phyloP scores from a whole-genome alignment of 2,113 vertebrate genomes.

The Arenaria interpres region DNA sequence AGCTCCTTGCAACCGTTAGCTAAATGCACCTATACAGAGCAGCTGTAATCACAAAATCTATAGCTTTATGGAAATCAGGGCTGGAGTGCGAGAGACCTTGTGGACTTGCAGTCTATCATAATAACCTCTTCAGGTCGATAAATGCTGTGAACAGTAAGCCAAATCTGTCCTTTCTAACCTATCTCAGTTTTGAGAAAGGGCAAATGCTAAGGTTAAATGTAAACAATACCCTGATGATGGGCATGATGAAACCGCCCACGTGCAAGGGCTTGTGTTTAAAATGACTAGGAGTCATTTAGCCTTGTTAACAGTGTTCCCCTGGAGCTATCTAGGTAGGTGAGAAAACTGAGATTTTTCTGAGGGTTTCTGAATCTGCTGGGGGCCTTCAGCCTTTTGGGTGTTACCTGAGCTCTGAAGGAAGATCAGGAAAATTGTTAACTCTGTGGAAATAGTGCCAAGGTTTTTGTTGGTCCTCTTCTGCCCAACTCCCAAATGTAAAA shows the following conservation, averaged over 20 bases:
- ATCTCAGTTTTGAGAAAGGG: background rate
- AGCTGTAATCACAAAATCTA: slow-evolving; percentile 32
- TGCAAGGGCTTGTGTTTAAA: background rate
- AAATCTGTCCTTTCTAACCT: background rate
- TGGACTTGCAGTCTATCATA: slow-evolving; percentile 11
- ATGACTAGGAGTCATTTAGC: background rate
- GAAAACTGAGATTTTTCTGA: background rate
- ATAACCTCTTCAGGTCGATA: slow-evolving; percentile 17
- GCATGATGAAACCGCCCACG: background rate
- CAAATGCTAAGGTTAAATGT: background rate
- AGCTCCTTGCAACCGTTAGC: background rate
- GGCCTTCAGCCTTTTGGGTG: background rate
- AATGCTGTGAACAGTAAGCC: background rate
- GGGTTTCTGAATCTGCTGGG: background rate
- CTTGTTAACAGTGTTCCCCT: background rate
- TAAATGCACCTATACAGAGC: background rate
- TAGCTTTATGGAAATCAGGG: slow-evolving; percentile 10
- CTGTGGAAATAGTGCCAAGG: background rate
- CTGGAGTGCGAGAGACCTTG: background rate
- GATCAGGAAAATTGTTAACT: background rate
- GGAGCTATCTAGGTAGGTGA: background rate
- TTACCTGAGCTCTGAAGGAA: background rate
- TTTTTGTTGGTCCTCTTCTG: background rate
- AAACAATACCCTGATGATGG: background rate
- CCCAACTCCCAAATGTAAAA: background rate